Evolutionary conservation across 1,140 invertebrate genomes (phyloP).

Genomic region (Rhagoletis pomonella): DNA sequence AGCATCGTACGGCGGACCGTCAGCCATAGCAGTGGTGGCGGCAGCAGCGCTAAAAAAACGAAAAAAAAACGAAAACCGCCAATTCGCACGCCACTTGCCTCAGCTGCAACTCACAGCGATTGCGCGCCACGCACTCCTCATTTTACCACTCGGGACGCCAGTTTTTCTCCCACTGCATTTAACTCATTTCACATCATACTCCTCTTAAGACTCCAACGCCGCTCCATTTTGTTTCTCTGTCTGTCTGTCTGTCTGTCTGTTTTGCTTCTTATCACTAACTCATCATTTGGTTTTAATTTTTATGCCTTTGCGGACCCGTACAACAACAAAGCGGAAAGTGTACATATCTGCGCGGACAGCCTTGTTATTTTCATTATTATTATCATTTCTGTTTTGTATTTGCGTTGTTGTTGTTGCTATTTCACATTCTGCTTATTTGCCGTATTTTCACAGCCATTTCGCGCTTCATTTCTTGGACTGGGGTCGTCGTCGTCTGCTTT

Average conservation of each 20-base stretch:
- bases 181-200: constrained; percentile 11
- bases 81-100: constrained; percentile 55
- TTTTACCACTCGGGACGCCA: not conserved
- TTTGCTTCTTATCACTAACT: constrained; percentile 31
- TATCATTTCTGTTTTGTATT: not conserved
- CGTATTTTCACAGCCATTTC: not conserved
- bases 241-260: not conserved
- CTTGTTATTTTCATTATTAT: constrained; percentile 14
- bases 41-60: not conserved
- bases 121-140: constrained; percentile 17
- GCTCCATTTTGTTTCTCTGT: not conserved
- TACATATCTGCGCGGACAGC: not conserved
- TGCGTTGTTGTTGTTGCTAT: not conserved
- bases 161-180: not conserved
- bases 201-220: not conserved
- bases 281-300: constrained; percentile 53
- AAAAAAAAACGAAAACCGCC: not conserved
- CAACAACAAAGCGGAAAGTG: not conserved
- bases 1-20: not conserved
- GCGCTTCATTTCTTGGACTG: not conserved
- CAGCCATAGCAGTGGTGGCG: not conserved
- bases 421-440: not conserved
- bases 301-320: not conserved
- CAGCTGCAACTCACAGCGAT: not conserved
- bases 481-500: constrained; percentile 1